Percentiles rank a stretch among this genome's conserved stretches.
Conservation (phyloP, 1,140 invertebrate species). For the Cotesia chilonis region DNA sequence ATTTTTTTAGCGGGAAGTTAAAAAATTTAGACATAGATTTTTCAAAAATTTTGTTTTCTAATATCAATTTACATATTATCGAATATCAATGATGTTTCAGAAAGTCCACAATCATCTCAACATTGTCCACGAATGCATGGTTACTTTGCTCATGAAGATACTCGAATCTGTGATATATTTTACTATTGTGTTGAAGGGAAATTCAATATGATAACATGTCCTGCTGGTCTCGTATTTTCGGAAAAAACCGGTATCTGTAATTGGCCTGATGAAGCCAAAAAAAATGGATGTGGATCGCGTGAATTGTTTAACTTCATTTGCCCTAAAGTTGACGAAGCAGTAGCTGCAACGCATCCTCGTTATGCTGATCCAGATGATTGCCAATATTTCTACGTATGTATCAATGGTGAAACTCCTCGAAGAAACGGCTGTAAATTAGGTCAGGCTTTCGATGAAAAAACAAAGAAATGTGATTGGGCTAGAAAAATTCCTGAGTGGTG, state of each 20-base stretch:
- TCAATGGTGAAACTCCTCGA: conserved; percentile 83
- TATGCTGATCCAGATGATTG: conserved; percentile 90
- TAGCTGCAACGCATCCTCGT: conserved; percentile 81
- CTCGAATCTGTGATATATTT: conserved; percentile 84
- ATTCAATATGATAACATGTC: conserved; percentile 89
- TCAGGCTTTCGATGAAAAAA: conserved; percentile 88
- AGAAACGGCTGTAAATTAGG: conserved; percentile 87
- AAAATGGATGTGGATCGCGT: conserved; percentile 82
- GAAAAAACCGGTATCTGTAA: conserved; percentile 89
- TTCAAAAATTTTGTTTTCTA: no score
- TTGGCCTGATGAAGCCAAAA: conserved; percentile 90
- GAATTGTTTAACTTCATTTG: conserved; percentile 88
- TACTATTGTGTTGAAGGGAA: conserved; percentile 91
- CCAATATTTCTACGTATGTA: conserved; percentile 91
- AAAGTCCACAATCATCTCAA: conserved; percentile 74
- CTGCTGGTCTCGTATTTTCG: conserved; percentile 87
- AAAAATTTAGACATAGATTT: no score
- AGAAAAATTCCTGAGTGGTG: conserved; percentile 92
- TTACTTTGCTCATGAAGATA: conserved; percentile 86
- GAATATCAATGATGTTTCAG: conserved; percentile 61
- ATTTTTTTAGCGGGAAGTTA: no score
- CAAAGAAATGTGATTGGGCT: conserved; percentile 86
- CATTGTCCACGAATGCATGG: conserved; percentile 87
- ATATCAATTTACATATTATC: no score
- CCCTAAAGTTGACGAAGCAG: conserved; percentile 77